A percentile compares a stretch with the other conserved stretches of the same genome.
Conservation (phyloP, 2,113 vertebrate species). For the Crotophaga sulcirostris region DNA sequence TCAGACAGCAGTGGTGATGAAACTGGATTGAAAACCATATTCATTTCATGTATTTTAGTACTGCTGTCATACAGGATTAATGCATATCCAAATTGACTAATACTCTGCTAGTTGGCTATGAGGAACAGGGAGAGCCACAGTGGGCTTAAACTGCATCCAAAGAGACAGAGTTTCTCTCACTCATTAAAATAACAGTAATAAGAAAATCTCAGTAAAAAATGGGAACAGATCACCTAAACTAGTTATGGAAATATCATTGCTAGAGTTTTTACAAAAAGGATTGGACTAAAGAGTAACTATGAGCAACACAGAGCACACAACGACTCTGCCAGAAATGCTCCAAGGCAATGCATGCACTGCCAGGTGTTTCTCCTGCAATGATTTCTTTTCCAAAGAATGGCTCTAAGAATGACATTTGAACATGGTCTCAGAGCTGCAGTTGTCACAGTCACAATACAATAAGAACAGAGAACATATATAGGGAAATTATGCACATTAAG, state of each 20-base stretch:
- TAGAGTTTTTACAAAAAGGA: not conserved
- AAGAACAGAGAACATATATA: not conserved
- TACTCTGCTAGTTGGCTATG: not conserved
- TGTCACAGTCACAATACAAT: not conserved
- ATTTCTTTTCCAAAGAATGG: not conserved
- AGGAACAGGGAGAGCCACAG: not conserved
- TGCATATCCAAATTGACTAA: not conserved
- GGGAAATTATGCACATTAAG: fast-evolving
- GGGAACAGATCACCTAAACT: not conserved
- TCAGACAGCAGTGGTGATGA: not conserved
- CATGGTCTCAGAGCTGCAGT: not conserved
- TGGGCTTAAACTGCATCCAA: not conserved
- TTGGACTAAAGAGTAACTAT: not conserved
- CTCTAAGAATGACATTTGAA: not conserved
- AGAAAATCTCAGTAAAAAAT: not conserved
- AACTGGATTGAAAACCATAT: not conserved
- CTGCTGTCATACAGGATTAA: not conserved
- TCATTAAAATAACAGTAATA: not conserved
- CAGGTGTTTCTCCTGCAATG: not conserved
- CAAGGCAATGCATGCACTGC: not conserved
- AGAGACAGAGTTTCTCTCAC: not conserved
- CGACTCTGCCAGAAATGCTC: not conserved
- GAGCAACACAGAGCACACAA: not conserved
- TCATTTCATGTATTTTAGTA: not conserved
- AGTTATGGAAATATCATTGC: not conserved